Percentiles rank a stretch among this genome's conserved stretches.
Evolutionary conservation across 2,797 vertebrate species (phyloP).

Genomic region (Phoeniculus purpureus): DNA sequence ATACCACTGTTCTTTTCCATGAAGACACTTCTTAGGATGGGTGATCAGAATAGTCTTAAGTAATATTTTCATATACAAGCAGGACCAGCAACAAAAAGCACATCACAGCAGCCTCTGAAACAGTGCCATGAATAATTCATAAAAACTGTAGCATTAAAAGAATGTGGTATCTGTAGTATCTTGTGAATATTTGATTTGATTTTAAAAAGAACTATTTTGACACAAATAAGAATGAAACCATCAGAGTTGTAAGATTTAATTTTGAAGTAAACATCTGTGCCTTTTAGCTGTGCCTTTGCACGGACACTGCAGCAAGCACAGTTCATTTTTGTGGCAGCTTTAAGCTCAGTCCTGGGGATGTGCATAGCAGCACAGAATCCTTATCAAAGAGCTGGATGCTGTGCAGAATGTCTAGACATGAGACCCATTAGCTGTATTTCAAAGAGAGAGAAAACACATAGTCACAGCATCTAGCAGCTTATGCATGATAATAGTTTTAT

Average conservation of each 20-base stretch:
- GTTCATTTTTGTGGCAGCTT: not conserved
- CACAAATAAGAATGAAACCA: not conserved
- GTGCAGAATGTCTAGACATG: not conserved
- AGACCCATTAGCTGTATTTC: not conserved
- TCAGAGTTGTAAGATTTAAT: not conserved
- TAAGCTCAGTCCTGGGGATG: rapidly evolving
- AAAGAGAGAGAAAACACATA: not conserved
- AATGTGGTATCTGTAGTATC: not conserved
- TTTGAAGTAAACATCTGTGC: not conserved
- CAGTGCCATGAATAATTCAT: not conserved
- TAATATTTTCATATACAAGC: not conserved
- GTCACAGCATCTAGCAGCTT: not conserved
- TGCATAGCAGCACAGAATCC: not conserved
- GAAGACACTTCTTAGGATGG: not conserved
- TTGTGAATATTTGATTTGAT: not conserved
- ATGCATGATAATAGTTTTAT: not conserved
- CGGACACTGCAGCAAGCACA: not conserved
- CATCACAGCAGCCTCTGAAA: not conserved
- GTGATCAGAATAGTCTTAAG: not conserved
- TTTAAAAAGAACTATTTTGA: not conserved
- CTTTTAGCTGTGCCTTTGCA: not conserved
- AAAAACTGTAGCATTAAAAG: not conserved
- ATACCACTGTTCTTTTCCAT: not conserved
- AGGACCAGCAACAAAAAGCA: not conserved
- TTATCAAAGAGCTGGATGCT: not conserved